Evolutionary conservation across 2,888 invertebrate species (phyloP), one percentile per base, ranked within the genome.

Genomic region (Drosophila gaucha): DNA sequence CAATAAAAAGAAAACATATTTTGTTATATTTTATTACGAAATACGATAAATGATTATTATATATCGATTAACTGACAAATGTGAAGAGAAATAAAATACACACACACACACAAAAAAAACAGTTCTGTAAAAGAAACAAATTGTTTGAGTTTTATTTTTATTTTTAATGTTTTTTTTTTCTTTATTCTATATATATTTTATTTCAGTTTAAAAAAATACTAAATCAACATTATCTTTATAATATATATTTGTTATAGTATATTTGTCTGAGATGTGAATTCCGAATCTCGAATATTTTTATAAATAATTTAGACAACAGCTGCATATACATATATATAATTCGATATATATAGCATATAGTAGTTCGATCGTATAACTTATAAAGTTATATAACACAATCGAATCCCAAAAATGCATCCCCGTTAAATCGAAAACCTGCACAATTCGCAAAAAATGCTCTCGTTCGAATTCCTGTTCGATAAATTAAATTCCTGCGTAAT

Each of bases 31-130:
- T 68, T 71, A 79, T 86, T 47, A 66, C 36, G 64, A 57, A 67
- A 71, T 80, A 82, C 68, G 67, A 89, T 92, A 92, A 90, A 52
- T 68, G 54, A 88, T 74, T 78, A 88, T 74, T 78, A 87, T 78
- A 74, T 77, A 74, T 67, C 46, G 66, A 84, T 76, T 59, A 71
- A 68, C 62, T 72, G 60, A 68, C 63, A 71, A 59, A 67, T 74
- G 71, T 67, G 66, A 67, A 60, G 50, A 59, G 47, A 76, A 83
- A 76, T 63, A 79, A 59, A 70, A 76, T 63, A 79, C 64, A 79
- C 54, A 71, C 55, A 58, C 66, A 79, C 39, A 54, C 28, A 74
- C 51, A 60, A 55, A 6, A 35, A 64, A 78, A 65, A 73, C 36
- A 60, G 44, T 83, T 79, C 50, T 80, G 62, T 68, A 70, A 75